Conservation (phyloP, 2,888 invertebrate species). For the Elgonia sp. region DNA sequence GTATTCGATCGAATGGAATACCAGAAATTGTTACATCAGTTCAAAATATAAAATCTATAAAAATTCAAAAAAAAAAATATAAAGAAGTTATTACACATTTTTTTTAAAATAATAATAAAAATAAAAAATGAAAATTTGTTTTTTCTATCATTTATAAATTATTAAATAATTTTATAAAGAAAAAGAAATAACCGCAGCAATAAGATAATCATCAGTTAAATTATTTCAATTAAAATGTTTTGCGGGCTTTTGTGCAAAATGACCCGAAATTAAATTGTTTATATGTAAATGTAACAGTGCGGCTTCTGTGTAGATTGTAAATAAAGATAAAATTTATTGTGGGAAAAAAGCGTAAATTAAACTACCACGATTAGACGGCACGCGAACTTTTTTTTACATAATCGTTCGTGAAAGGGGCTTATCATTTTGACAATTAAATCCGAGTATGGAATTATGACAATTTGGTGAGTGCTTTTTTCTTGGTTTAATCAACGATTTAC, state of each 20-base stretch:
- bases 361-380: slow-evolving; percentile 43
- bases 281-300: slow-evolving; percentile 20
- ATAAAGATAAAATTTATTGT: slow-evolving; percentile 50
- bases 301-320: slow-evolving; percentile 50
- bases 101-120: no score
- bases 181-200: neutral
- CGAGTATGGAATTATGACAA: slow-evolving; percentile 40
- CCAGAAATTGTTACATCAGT: no score
- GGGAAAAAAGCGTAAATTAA: slow-evolving; percentile 55
- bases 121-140: no score
- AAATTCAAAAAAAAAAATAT: no score
- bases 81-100: no score
- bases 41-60: no score
- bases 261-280: slow-evolving; percentile 33
- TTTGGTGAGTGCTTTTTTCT: slow-evolving; percentile 30
- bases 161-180: no score
- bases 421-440: slow-evolving; percentile 64
- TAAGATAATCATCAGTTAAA: neutral
- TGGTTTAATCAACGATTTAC: neutral
- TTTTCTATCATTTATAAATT: no score
- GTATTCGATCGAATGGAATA: no score
- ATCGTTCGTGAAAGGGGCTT: slow-evolving; percentile 53
- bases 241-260: neutral
- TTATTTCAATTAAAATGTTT: neutral
- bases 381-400: slow-evolving; percentile 19